Conservation (phyloP, 35 echinoderm and acorn worm genomes). For the Heliocidaris tuberculata region DNA sequence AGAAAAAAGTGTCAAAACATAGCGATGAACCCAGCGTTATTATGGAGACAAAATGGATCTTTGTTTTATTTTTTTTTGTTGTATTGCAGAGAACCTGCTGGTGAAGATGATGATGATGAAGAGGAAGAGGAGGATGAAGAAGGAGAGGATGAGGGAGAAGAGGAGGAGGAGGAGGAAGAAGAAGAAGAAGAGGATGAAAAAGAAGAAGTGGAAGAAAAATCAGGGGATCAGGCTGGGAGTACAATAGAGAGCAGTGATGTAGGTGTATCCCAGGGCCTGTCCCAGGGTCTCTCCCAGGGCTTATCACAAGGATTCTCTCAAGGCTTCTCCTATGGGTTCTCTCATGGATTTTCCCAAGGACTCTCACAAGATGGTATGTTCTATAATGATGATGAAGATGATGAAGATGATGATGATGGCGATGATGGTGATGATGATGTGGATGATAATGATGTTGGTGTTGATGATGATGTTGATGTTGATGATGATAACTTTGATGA, state of each 20-base stretch:
- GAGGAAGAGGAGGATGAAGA: not conserved
- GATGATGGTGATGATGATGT: not conserved
- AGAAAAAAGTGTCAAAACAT: too few species aligned
- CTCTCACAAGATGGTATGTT: conserved; percentile 90
- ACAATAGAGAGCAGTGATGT: not conserved
- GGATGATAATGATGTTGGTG: not conserved
- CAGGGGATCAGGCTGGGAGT: not conserved
- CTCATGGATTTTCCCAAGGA: conserved; percentile 51
- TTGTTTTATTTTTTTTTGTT: not conserved
- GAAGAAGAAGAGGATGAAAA: not conserved
- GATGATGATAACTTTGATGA: conserved; percentile 1
- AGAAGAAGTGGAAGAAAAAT: not conserved
- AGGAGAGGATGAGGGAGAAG: not conserved
- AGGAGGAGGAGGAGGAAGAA: not conserved
- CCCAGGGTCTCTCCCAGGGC: conserved; percentile 29
- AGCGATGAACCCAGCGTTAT: too few species aligned
- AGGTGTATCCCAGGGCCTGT: not conserved
- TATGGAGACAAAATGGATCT: not conserved
- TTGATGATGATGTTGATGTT: not conserved
- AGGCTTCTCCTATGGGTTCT: conserved; percentile 36
- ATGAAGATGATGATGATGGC: not conserved
- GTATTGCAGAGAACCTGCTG: conserved; percentile 40
- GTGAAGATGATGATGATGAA: not conserved
- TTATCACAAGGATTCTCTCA: conserved; percentile 48
- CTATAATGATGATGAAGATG: not conserved